Conservation (phyloP, 2,797 vertebrate species). For the Morus bassanus region DNA sequence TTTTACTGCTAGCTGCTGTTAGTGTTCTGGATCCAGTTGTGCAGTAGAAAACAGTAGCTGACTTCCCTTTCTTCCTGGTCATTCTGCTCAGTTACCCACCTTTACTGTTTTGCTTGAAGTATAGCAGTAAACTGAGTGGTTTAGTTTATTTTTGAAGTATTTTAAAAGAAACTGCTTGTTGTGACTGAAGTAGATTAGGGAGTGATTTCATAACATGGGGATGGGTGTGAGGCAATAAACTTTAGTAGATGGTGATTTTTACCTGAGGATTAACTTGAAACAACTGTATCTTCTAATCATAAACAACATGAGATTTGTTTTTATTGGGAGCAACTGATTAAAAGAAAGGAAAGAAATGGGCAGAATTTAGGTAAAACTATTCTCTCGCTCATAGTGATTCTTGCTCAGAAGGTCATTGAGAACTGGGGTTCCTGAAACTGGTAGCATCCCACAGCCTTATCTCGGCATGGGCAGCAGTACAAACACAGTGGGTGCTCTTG, state of each 20-base stretch:
- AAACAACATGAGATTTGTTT: not conserved
- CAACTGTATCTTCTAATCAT: not conserved
- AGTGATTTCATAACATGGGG: not conserved
- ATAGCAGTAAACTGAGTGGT: not conserved
- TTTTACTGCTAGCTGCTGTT: not conserved
- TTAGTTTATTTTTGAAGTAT: not conserved
- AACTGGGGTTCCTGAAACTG: not conserved
- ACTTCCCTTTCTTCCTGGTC: not conserved
- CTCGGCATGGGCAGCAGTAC: not conserved
- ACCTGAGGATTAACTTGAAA: not conserved
- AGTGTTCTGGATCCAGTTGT: not conserved
- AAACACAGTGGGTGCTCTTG: not conserved
- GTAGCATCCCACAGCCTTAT: not conserved
- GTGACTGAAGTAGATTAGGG: not conserved
- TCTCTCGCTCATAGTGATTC: not conserved
- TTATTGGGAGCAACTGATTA: not conserved
- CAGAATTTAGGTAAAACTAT: not conserved
- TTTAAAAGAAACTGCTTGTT: not conserved
- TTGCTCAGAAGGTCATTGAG: not conserved
- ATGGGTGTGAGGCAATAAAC: not conserved
- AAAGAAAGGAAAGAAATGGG: not conserved
- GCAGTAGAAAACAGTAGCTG: not conserved
- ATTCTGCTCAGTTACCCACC: not conserved
- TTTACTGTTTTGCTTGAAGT: not conserved
- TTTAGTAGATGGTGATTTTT: not conserved